A percentile compares a stretch with the other conserved stretches of the same genome.
Evolutionary conservation across 2,888 invertebrate genomes (phyloP).

Genomic region (Dascillus cervinus): DNA sequence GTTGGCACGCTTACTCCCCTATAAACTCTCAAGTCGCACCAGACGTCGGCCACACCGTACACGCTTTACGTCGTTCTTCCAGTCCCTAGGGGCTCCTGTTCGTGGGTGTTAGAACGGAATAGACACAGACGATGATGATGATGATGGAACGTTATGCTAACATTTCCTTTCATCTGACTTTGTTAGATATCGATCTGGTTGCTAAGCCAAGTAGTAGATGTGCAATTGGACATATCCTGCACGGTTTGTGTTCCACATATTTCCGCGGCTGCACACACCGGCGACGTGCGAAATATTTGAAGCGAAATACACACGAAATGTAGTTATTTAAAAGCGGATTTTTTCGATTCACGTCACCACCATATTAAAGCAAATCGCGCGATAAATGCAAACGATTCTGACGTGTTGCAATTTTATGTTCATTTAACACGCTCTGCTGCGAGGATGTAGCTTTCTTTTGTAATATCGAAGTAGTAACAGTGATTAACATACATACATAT

Average conservation of each 20-base stretch:
- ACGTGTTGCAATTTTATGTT: too few relatives aligned
- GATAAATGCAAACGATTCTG: too few relatives aligned
- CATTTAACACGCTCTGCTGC: too few relatives aligned
- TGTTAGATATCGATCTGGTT: constrained; percentile 28
- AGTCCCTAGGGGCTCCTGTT: constrained; percentile 10
- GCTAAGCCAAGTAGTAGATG: constrained; percentile 15
- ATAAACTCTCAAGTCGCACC: constrained; percentile 12
- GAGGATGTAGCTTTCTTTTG: too few relatives aligned
- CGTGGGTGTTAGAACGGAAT: constrained; percentile 22
- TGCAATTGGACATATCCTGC: constrained; percentile 18
- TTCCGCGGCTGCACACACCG: too few relatives aligned
- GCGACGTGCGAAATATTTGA: too few relatives aligned
- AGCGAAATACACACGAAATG: too few relatives aligned
- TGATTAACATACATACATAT: too few relatives aligned
- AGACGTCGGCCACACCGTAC: constrained; percentile 15
- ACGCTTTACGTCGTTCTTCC: constrained; percentile 17
- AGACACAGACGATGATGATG: constrained; percentile 27
- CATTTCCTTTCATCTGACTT: constrained; percentile 30
- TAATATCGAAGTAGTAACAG: too few relatives aligned
- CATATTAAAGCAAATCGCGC: too few relatives aligned
- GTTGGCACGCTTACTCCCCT: constrained; percentile 12
- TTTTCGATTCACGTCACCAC: too few relatives aligned
- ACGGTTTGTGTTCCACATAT: constrained; percentile 1
- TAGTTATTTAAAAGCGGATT: too few relatives aligned
- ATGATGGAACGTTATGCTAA: constrained; percentile 32